Evolutionary conservation across 1,140 invertebrate genomes (phyloP).

Genomic region (Medauroidea extradentata): DNA sequence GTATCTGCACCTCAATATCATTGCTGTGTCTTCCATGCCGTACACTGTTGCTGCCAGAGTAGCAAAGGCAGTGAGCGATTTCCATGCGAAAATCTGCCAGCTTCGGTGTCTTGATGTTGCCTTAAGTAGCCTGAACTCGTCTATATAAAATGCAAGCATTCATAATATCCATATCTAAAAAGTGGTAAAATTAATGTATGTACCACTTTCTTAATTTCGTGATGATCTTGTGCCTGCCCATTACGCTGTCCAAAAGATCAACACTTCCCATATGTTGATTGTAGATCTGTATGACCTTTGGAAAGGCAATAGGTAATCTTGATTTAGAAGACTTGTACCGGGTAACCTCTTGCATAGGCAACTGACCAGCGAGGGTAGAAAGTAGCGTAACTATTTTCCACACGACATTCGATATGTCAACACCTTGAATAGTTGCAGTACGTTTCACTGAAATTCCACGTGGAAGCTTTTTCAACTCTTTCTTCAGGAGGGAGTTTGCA

Average conservation of each 20-base stretch:
- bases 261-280: constrained; percentile 31
- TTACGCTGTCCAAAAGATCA: constrained; percentile 31
- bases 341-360: neutral
- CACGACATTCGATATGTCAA: constrained; percentile 4
- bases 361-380: neutral
- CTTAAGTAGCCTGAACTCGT: neutral
- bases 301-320: neutral
- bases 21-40: neutral
- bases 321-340: neutral
- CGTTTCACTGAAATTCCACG: neutral
- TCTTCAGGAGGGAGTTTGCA: constrained; percentile 11
- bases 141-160: constrained; percentile 16
- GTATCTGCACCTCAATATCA: neutral
- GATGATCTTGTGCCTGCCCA: constrained; percentile 32
- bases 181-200: constrained; percentile 28
- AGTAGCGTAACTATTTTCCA: constrained; percentile 1
- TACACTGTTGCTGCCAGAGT: neutral
- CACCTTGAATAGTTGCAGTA: neutral
- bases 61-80: neutral
- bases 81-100: neutral
- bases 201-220: constrained; percentile 22
- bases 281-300: neutral
- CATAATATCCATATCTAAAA: constrained; percentile 24
- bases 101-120: neutral
- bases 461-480: constrained; percentile 3